A percentile compares a stretch with the other conserved stretches of the same genome.
phyloP scores from a whole-genome alignment of 2,888 invertebrate genomes.

The Hydroisotoma schaefferi region DNA sequence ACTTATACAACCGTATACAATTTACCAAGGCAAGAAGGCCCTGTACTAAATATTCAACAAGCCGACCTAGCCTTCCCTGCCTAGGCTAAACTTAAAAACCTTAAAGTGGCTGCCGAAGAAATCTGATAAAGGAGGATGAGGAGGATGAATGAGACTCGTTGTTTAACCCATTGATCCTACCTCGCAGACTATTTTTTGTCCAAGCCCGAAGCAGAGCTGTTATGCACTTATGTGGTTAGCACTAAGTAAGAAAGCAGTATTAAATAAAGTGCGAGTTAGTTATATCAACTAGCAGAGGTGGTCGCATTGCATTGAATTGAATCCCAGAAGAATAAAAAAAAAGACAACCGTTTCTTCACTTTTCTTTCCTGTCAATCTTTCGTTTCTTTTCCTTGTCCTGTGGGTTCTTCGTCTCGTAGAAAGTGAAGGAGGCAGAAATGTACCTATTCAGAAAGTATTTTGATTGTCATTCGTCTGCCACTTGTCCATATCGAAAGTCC shows the following conservation, averaged over 20 bases:
- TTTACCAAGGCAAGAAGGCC: too few species aligned
- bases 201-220: too few species aligned
- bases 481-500: too few species aligned
- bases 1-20: too few species aligned
- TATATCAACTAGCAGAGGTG: neutral
- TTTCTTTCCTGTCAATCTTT: neutral
- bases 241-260: too few species aligned
- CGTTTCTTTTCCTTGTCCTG: neutral
- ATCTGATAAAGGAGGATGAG: neutral
- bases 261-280: too few species aligned
- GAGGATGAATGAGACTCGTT: neutral
- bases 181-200: conserved; percentile 2
- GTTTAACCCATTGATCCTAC: neutral
- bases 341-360: conserved; percentile 1
- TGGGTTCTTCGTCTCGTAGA: neutral
- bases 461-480: neutral
- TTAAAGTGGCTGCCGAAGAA: too few species aligned
- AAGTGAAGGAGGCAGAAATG: conserved; percentile 3
- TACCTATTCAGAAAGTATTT: neutral
- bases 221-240: too few species aligned
- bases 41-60: too few species aligned
- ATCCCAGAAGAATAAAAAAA: neutral
- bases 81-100: too few species aligned
- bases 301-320: too few species aligned
- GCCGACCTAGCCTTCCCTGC: too few species aligned